phyloP scores from a whole-genome alignment of 2,113 vertebrate genomes.

The Benthochromis sp. region DNA sequence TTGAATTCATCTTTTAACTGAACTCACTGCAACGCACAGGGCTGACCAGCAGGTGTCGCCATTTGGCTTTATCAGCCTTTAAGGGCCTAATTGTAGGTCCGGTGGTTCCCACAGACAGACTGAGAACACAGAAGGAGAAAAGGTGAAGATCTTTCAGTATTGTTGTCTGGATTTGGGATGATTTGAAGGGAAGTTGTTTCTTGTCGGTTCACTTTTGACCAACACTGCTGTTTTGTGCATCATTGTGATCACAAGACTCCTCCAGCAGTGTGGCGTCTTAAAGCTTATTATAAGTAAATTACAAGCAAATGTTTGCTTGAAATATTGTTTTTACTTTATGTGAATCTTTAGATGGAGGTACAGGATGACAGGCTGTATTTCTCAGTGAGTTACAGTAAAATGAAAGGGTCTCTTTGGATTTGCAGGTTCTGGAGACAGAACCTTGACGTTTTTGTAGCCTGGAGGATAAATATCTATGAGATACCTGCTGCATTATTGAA shows the following conservation, averaged over 20 bases:
- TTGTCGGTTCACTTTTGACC: neutral
- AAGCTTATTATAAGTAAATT: neutral
- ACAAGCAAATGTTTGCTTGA: neutral
- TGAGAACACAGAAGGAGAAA: neutral
- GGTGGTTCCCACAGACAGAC: neutral
- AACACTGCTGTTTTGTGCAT: neutral
- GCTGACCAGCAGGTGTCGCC: neutral
- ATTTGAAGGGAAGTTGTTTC: neutral
- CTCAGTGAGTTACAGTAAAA: neutral
- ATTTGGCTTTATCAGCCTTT: neutral
- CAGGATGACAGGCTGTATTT: neutral
- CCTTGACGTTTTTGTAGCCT: conserved; percentile 4
- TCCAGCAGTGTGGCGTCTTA: neutral
- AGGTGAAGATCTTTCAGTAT: neutral
- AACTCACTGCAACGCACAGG: accelerated
- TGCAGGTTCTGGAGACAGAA: conserved; percentile 42
- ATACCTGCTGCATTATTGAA: neutral
- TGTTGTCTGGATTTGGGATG: neutral
- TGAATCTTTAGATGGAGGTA: neutral
- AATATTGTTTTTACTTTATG: neutral
- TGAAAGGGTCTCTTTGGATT: conserved; percentile 28
- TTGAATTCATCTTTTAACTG: neutral
- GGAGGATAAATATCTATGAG: conserved; percentile 49
- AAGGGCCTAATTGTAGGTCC: neutral
- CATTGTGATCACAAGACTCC: neutral